A percentile compares a stretch with the other conserved stretches of the same genome.
These are phyloP conservation scores for Xenopus laevis DNA, from an alignment of 2,113 vertebrate genomes.

Conservation along the genomic window DNA sequence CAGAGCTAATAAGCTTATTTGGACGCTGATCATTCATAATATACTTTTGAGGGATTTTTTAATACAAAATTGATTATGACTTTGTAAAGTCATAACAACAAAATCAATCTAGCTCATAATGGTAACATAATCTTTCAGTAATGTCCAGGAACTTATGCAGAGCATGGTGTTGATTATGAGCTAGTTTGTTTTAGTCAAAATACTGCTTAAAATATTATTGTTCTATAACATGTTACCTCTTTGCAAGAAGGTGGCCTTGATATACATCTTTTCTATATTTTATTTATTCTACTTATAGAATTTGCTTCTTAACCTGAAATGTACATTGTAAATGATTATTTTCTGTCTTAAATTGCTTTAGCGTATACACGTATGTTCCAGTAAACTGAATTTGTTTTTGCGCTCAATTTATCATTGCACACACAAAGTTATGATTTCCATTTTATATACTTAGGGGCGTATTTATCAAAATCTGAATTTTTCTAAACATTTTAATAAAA, in stretches of 20 bases:
- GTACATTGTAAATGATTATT: no score
- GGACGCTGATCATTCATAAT: slow-evolving; percentile 8
- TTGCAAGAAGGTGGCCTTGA: background rate
- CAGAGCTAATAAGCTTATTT: slow-evolving; percentile 19
- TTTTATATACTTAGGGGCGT: no score
- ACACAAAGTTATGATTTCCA: no score
- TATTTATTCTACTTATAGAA: no score
- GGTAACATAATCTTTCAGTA: slow-evolving; percentile 1
- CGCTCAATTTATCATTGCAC: no score
- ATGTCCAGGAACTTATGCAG: background rate
- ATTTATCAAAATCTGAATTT: no score
- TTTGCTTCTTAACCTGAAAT: no score
- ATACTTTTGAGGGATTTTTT: background rate
- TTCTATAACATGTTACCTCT: background rate
- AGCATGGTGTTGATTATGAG: slow-evolving; percentile 2
- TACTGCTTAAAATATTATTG: background rate
- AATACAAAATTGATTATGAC: slow-evolving; percentile 14
- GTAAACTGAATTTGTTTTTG: no score
- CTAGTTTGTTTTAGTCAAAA: background rate
- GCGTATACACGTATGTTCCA: no score
- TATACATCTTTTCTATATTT: no score
- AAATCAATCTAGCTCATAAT: slow-evolving; percentile 2
- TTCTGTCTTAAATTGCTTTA: no score
- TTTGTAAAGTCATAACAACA: background rate
- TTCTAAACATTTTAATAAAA: no score